phyloP scores from a whole-genome alignment of 2,888 invertebrate genomes.

The Drosophila barbarae region DNA sequence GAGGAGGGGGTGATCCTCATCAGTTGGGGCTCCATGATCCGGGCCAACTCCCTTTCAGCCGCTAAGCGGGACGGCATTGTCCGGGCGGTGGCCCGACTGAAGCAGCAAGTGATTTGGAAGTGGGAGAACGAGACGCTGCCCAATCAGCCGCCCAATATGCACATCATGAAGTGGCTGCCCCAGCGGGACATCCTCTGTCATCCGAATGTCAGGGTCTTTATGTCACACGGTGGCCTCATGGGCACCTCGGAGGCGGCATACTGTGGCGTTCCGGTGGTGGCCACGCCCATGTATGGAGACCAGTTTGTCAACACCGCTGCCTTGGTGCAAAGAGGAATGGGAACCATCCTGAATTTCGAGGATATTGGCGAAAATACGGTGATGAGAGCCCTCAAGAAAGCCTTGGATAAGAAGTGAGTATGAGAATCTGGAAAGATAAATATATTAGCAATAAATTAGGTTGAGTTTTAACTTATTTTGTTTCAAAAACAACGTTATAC shows the following conservation, averaged over 20 bases:
- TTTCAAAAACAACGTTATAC: not conserved
- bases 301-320: constrained; percentile 83
- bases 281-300: constrained; percentile 86
- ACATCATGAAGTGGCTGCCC: constrained; percentile 85
- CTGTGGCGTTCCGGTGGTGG: constrained; percentile 84
- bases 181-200: constrained; percentile 88
- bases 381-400: constrained; percentile 80
- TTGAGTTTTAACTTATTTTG: not conserved
- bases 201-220: constrained; percentile 84
- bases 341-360: constrained; percentile 80
- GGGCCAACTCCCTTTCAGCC: constrained; percentile 82
- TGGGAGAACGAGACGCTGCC: constrained; percentile 84
- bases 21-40: constrained; percentile 86
- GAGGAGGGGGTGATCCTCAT: constrained; percentile 84
- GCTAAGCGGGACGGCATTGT: constrained; percentile 82
- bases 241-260: constrained; percentile 85
- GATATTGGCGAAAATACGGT: constrained; percentile 81
- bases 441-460: not conserved
- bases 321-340: constrained; percentile 81
- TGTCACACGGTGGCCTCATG: constrained; percentile 87
- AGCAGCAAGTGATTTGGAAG: constrained; percentile 86
- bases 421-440: no score
- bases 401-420: constrained; percentile 80
- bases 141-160: constrained; percentile 83
- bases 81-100: constrained; percentile 82